Base-by-base conservation (phyloP, 2,888 invertebrate genomes). In the Punctoribates punctum region DNA sequence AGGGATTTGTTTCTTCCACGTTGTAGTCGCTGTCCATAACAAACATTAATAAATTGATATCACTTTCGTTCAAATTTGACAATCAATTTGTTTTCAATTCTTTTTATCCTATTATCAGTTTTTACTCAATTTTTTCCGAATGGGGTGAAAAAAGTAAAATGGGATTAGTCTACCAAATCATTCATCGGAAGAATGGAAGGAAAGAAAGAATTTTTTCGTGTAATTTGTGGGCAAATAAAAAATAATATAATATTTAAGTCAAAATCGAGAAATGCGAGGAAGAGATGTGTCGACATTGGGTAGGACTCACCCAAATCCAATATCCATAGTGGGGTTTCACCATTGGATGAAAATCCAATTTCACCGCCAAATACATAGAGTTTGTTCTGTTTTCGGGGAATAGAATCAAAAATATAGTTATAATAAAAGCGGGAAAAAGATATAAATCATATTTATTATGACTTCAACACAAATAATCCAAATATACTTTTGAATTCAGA, bases 321-420 rank as follows among this genome's bases (percentile, higher is more conserved):
- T 78, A 91, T 88, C 94, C 94, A 94, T 51, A 94, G 87, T 38
- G 93, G 93, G 0, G 92, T 91, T 83, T 92, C 92, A 54, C 88
- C 89, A 80, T 89, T 89, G 11, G 88, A 87, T 38, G 90, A 89
- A 83, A 92, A 90, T 76, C 91, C 90, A 17, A 93, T 89, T 83
- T 93, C 92, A 0, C 94, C 94, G 0, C 94, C 94, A 85, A 94
- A 94, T 80, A 94, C 90, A 84, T 92, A 91, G 78, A 94, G 87
- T 80, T 87, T 78, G 75, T 82, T 81, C 83, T 84, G 81, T 38
- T 81, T n/a, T 74, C 20, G 74, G 46, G 20, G 25, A 73, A 54
- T 62, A 17, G 29, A n/a, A n/a, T 23, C 38, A 15, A 48, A 72
- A 60, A 48, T 20, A 42, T 74, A 11, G 54, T 42, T 65, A 46